Base-by-base conservation (phyloP, 2,888 invertebrate species). In the Mythimna albipuncta region DNA sequence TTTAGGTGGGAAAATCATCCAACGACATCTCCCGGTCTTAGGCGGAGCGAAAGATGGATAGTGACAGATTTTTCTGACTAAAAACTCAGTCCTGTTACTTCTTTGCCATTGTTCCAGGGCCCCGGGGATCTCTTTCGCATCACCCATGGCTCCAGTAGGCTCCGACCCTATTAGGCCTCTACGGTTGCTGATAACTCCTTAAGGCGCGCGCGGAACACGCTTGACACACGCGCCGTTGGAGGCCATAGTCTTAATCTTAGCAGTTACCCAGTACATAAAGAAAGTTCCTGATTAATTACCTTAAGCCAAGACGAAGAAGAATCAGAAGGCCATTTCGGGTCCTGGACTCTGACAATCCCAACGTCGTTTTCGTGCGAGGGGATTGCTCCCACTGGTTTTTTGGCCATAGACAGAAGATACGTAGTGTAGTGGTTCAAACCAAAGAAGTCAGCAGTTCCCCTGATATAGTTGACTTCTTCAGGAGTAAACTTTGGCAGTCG, bases 311-410 rank as follows among this genome's bases (percentile, higher is more conserved):
- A 89, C 0, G 96, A 96, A 9, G 97, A 97, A n/a, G 96, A 97
- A 55, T 96, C 96, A 19, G 95, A 94, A 52, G 97, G 96, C 98
- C 98, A 98, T 1, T 93, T 93, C 1, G 96, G 94, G 89, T 97
- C 97, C 83, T 96, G 95, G 58, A 94, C 95, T 83, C 96, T 92
- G 16, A 96, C 91, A 35, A 97, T 96, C 2, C 97, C 97, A 85
- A 97, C 94, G 87, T 97, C 97, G 73, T 97, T 97, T 85, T 95
- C 95, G 69, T 97, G 97, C 0, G 97, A 97, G 0, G 97, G 97
- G 61, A 94, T 88, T 38, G 91, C 89, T 2, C 96, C 96, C 0
- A 96, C 95, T 87, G 94, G 92, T 58, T 88, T 86, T 55, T 94
- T 91, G 41, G 96, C 94, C 94, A 94, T 95, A 35, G 92, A 93